Evolutionary conservation across 1,140 invertebrate species (phyloP), one percentile per base, ranked within the genome.

Genomic region (Hyposmocoma kahamanoa): DNA sequence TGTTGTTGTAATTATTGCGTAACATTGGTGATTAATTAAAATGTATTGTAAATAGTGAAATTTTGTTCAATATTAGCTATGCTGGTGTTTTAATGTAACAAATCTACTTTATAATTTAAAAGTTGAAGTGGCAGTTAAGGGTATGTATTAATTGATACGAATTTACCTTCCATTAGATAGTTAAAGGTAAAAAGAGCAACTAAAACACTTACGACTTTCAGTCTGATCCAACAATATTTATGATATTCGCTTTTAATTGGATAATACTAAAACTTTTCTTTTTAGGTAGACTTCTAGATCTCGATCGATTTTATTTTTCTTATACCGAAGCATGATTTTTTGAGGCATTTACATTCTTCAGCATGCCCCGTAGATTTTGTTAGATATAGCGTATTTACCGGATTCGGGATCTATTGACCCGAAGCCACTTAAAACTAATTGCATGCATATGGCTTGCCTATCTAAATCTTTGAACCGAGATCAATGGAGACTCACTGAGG

Each of bases 271-370:
- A 58, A 53, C n/a, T 50, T 53, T 50, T 46, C 63, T 70, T 63
- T 53, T 62, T 54, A 67, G 63, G 59, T 78, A 78, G 72, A 57
- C 30, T 55, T 67, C 39, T 65, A 61, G 62, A 52, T 62, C 42
- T 67, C 53, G 41, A 49, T 50, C 19, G 42, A 45, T 57, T 67
- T 59, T 62, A 62, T 63, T 65, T 68, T 61, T 63, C 36, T 61
- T 66, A 50, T n/a, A n/a, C n/a, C n/a, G 50, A 67, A 71, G 80
- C 77, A 82, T 84, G 80, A 63, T 44, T 50, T 67, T 63, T 47
- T 52, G 42, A 59, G 54, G 61, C n/a, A 55, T 53, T 52, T 55
- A 51, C 58, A 65, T 49, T 62, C 65, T 72, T 73, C 59, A 68
- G 80, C 80, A 84, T 84, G 77, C 58, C 50, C 50, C 53, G 62